A percentile compares a stretch with the other conserved stretches of the same genome.
Evolutionary conservation across 2,888 invertebrate species (phyloP).

Genomic region (Xanthorhoe designata): DNA sequence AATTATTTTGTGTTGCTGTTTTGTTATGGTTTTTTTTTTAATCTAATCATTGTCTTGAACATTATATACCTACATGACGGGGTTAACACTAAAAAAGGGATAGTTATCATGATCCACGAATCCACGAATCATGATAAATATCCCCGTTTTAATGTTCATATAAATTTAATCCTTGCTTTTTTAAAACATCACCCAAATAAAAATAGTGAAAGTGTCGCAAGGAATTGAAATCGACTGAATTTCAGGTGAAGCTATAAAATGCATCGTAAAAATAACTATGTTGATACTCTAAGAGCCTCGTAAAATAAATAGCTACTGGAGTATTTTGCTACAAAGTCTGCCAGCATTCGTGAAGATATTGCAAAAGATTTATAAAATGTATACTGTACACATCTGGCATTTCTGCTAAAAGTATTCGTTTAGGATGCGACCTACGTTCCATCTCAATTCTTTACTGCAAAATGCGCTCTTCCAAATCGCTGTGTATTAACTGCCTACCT

Average conservation of each 20-base stretch:
- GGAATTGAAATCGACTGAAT: background rate
- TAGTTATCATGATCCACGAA: too few species aligned
- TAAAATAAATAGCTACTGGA: slow-evolving; percentile 12
- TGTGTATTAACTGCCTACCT: background rate
- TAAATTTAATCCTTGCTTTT: too few species aligned
- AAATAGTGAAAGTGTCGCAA: background rate
- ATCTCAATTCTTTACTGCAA: background rate
- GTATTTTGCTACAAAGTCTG: slow-evolving; percentile 11
- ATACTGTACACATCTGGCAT: slow-evolving; percentile 4
- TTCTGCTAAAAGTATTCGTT: background rate
- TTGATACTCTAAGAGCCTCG: slow-evolving; percentile 10
- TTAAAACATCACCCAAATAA: too few species aligned
- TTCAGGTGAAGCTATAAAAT: slow-evolving; percentile 6
- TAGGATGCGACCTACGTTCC: background rate
- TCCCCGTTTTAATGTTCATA: too few species aligned
- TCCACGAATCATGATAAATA: too few species aligned
- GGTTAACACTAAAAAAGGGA: too few species aligned
- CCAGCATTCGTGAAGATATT: slow-evolving; percentile 7
- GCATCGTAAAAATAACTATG: slow-evolving; percentile 12
- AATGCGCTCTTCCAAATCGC: background rate
- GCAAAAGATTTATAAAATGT: slow-evolving; percentile 14
- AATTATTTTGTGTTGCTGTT: too few species aligned
- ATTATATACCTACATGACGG: too few species aligned
- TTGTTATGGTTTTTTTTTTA: too few species aligned
- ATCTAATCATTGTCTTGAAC: too few species aligned